Conservation (phyloP, 2,888 invertebrate genomes). For the Sarcophaga caerulescens region DNA sequence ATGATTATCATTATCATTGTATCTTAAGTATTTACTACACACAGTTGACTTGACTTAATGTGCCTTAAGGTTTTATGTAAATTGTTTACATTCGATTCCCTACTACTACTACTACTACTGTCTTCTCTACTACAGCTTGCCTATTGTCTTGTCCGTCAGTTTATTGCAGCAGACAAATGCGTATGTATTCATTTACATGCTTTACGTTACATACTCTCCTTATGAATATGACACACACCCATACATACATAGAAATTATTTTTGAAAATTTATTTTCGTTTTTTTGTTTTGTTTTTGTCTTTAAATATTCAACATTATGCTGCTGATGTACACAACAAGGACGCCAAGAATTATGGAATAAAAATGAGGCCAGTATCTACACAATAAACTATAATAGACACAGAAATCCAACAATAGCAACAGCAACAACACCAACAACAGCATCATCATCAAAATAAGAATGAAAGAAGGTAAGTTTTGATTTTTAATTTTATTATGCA, state of each 20-base stretch:
- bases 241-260: not conserved
- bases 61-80: not conserved
- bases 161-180: not conserved
- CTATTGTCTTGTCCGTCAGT: not conserved
- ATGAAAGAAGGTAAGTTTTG: conserved; percentile 46
- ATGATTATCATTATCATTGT: not conserved
- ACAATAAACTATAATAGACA: too few species aligned
- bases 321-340: not conserved
- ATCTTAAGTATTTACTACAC: not conserved
- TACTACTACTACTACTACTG: too few species aligned
- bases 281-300: not conserved
- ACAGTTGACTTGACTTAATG: not conserved
- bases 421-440: too few species aligned
- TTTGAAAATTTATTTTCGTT: not conserved
- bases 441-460: not conserved
- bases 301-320: conserved; percentile 56
- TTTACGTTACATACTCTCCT: not conserved
- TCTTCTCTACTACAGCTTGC: too few species aligned
- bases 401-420: too few species aligned
- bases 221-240: not conserved
- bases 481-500: not conserved
- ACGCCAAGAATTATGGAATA: too few species aligned
- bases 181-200: not conserved
- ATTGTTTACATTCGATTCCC: not conserved
- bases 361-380: too few species aligned